Percentiles rank a stretch among this genome's conserved stretches.
Evolutionary conservation across 2,888 invertebrate genomes (phyloP).

Genomic region (Oligia latruncula): DNA sequence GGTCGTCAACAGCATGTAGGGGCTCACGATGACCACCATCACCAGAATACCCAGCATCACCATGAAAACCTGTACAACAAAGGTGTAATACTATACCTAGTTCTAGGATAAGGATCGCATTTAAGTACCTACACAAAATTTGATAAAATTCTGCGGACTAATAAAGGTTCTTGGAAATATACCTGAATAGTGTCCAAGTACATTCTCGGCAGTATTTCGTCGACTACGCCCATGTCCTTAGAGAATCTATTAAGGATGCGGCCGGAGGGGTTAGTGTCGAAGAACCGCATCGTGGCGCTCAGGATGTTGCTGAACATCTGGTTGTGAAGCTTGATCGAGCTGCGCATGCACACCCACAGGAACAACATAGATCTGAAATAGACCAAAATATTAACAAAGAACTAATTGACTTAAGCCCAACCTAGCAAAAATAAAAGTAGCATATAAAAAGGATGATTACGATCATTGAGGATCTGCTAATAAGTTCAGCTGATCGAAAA

Average conservation of each 20-base stretch:
- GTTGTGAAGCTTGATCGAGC: conserved; percentile 94
- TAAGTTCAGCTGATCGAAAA: not conserved
- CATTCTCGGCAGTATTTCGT: conserved; percentile 92
- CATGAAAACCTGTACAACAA: conserved; percentile 89
- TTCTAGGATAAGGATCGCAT: not conserved
- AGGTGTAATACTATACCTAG: not conserved
- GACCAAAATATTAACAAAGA: not conserved
- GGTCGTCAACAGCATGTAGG: conserved; percentile 92
- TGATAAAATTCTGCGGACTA: not conserved
- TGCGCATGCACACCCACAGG: conserved; percentile 93
- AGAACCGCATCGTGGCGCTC: conserved; percentile 94
- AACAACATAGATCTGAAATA: conserved; percentile 92
- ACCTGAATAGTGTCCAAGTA: conserved; percentile 92
- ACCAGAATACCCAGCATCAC: conserved; percentile 93
- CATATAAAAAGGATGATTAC: not conserved
- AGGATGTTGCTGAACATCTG: conserved; percentile 94
- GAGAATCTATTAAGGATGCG: conserved; percentile 95
- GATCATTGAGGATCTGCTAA: not conserved
- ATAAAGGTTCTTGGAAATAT: conserved; percentile 8
- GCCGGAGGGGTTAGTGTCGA: conserved; percentile 96
- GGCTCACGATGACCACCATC: conserved; percentile 93
- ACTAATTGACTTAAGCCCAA: not conserved
- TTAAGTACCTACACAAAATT: not conserved
- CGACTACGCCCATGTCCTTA: conserved; percentile 95
- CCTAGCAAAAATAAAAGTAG: not conserved